Conservation (phyloP, 2,113 vertebrate genomes). For the Phocoena sinus region DNA sequence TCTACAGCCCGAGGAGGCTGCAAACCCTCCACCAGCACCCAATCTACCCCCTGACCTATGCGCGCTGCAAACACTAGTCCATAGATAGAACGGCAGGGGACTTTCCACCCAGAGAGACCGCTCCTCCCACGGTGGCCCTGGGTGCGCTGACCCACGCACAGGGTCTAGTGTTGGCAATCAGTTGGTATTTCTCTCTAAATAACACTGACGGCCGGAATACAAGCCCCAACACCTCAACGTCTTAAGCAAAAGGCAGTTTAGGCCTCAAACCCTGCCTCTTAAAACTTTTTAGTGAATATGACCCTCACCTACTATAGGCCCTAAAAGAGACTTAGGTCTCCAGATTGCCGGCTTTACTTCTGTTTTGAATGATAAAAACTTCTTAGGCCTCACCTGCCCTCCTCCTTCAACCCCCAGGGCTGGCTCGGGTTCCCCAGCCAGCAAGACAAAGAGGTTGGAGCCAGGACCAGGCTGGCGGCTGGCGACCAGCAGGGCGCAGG, state of each 20-base stretch:
- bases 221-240: not conserved
- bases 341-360: not conserved
- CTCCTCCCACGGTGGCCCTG: not conserved
- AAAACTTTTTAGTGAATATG: not conserved
- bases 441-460: constrained; percentile 3
- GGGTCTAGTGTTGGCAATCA: not conserved
- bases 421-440: not conserved
- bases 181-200: not conserved
- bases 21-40: not conserved
- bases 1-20: not conserved
- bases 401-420: not conserved
- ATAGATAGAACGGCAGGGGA: not conserved
- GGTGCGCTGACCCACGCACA: accelerated
- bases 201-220: not conserved
- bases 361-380: constrained; percentile 62
- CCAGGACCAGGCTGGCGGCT: accelerated
- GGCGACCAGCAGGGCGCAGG: not conserved
- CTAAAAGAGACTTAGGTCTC: not conserved
- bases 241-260: not conserved
- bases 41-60: not conserved
- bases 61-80: not conserved
- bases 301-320: not conserved
- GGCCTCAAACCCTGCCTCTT: constrained; percentile 1
- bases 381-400: not conserved
- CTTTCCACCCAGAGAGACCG: not conserved